Evolutionary conservation across 2,797 vertebrate species (phyloP), one percentile per base, ranked within the genome.

Genomic region (Siniperca scherzeri): DNA sequence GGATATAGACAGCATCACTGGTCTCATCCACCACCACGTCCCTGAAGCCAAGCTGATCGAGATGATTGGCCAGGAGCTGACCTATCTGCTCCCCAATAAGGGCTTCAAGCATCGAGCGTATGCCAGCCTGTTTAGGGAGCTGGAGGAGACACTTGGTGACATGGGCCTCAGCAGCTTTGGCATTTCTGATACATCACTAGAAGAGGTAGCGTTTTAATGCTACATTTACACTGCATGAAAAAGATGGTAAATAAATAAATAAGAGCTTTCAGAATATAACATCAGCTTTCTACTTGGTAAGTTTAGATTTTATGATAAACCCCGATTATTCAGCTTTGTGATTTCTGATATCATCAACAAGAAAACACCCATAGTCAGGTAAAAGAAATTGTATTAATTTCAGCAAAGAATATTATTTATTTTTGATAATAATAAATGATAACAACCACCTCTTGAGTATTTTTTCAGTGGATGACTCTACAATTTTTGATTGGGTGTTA

Each of bases 131-230:
- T 99, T 99, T 89, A 91, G 98, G 84, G 98, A 99, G 90, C 95
- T 99, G 91, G 99, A 99, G 89, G 98, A 99, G 92, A 99, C 96
- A 0, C 90, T 99, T 21, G 88, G 91, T 17, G 98, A 99, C 85
- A 93, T 99, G 89, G 98, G 98, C 55, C 97, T 99, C 86, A 98
- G 97, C 96, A 99, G 98, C 93, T 99, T 99, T 74, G 97, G 98
- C 74, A 96, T 99, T 92, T 99, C 98, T 36, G 98, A 99, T 75
- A 99, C 98, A 4, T 98, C 98, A 16, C 95, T 99, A 78, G 98
- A 99, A 94, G 98, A 99, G 98, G 98, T 99, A 92, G 56, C 56
- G 1, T 8, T 69, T 66, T 44, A 10, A 70, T 57, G 64, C 25
- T 64, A 36, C 25, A n/a, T 59, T 69, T 46, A 70, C 48, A 44